A percentile compares a stretch with the other conserved stretches of the same genome.
These are phyloP conservation scores for Conus ventricosus DNA, from an alignment of 1,140 invertebrate species.

Conservation along the genomic window DNA sequence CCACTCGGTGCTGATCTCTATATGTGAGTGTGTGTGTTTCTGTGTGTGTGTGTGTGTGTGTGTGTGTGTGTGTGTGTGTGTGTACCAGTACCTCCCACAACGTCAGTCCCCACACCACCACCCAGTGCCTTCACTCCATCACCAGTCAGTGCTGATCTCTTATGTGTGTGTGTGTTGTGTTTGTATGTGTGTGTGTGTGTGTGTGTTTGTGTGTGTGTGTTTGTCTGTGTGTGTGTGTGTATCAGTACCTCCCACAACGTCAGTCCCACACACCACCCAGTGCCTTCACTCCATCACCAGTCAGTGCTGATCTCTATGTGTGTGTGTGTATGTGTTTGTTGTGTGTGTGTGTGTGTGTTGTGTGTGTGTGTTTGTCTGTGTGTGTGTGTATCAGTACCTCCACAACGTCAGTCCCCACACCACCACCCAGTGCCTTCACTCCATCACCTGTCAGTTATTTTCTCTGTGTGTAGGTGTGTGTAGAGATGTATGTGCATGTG, in stretches of 20 bases:
- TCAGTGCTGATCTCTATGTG: conserved; percentile 76
- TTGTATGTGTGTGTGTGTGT: too few species aligned
- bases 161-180: too few species aligned
- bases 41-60: too few species aligned
- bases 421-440: conserved; percentile 68
- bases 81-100: conserved; percentile 75
- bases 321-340: too few species aligned
- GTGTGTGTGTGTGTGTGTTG: conserved; percentile 1
- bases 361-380: too few species aligned
- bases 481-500: too few species aligned
- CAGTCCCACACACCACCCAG: conserved; percentile 79
- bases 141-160: conserved; percentile 80
- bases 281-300: conserved; percentile 88
- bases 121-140: conserved; percentile 84
- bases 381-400: conserved; percentile 73
- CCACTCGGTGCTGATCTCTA: conserved; percentile 79
- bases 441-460: too few species aligned
- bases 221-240: too few species aligned
- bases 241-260: conserved; percentile 76
- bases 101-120: conserved; percentile 81
- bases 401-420: conserved; percentile 83
- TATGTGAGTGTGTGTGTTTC: too few species aligned
- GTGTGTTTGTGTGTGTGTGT: too few species aligned
- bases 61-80: conserved; percentile 64
- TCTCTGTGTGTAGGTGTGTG: too few species aligned